Evolutionary conservation across 2,888 invertebrate genomes (phyloP).

Genomic region (Pegoplata infirma): DNA sequence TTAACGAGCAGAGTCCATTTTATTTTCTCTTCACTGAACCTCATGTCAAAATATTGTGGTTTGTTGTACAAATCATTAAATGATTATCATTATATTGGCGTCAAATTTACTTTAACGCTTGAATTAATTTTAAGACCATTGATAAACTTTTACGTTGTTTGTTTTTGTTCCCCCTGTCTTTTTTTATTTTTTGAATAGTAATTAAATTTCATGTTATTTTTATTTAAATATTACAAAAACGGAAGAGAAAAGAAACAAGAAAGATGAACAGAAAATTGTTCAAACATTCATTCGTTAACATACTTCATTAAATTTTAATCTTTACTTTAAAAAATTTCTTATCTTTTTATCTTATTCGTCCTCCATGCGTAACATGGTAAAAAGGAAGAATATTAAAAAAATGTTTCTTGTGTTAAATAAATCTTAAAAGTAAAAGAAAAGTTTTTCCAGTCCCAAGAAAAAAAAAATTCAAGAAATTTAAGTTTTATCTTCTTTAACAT

Average conservation of each 20-base stretch:
- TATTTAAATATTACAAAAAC: conserved; percentile 34
- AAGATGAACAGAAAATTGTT: conserved; percentile 20
- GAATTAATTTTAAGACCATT: conserved; percentile 34
- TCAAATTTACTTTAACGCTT: conserved; percentile 33
- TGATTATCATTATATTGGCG: conserved; percentile 37
- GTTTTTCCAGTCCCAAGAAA: too few species aligned
- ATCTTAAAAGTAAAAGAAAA: conserved; percentile 20
- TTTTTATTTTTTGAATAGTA: conserved; percentile 3
- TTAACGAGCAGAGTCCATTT: not conserved
- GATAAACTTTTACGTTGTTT: conserved; percentile 17
- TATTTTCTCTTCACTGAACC: not conserved
- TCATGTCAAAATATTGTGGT: conserved; percentile 25
- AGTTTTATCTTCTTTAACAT: conserved; percentile 54
- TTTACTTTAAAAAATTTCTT: conserved; percentile 16
- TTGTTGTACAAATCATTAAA: conserved; percentile 18
- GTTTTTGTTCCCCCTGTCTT: too few species aligned
- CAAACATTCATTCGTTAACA: conserved; percentile 31
- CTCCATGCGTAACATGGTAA: conserved; percentile 21
- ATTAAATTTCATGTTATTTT: conserved; percentile 34
- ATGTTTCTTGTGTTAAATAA: conserved; percentile 31
- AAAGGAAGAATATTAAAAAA: conserved; percentile 23
- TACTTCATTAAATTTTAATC: conserved; percentile 48
- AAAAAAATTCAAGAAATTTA: conserved; percentile 40
- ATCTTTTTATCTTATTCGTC: conserved; percentile 13
- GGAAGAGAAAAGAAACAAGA: not conserved